phyloP scores from a whole-genome alignment of 1,140 invertebrate species.

The Drosophila asahinai region DNA sequence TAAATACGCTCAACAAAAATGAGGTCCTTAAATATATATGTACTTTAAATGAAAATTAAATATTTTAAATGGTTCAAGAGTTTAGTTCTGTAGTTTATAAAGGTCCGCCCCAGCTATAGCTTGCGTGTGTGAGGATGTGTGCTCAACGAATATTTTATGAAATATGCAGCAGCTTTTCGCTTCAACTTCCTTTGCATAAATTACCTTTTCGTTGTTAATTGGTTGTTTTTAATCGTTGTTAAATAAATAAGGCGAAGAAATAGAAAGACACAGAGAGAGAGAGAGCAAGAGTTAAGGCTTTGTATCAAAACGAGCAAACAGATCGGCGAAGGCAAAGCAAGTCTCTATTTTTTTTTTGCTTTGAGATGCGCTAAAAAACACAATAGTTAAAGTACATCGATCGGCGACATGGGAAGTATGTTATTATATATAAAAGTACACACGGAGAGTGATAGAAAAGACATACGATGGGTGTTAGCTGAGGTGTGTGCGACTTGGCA shows the following conservation, averaged over 20 bases:
- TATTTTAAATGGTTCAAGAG: not conserved
- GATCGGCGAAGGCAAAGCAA: constrained; percentile 30
- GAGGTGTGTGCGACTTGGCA: constrained; percentile 47
- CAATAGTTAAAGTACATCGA: constrained; percentile 49
- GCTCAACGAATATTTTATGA: constrained; percentile 34
- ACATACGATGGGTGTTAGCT: constrained; percentile 26
- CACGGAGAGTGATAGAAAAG: constrained; percentile 7
- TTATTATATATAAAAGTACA: constrained; percentile 23
- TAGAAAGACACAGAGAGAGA: constrained; percentile 39
- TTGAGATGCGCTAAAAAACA: constrained; percentile 57
- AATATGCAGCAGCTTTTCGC: constrained; percentile 40
- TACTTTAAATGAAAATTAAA: not conserved
- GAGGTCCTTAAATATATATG: not conserved
- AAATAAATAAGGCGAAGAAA: constrained; percentile 40
- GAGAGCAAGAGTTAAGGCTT: constrained; percentile 53
- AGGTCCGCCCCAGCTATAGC: constrained; percentile 27
- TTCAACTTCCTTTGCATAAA: constrained; percentile 55
- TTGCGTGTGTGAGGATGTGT: constrained; percentile 7
- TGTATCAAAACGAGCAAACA: constrained; percentile 39
- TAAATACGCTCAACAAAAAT: not conserved
- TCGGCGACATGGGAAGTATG: constrained; percentile 30
- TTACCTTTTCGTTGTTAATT: constrained; percentile 73
- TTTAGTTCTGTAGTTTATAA: not conserved
- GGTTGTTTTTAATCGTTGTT: constrained; percentile 45
- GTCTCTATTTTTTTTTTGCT: constrained; percentile 14